Base-by-base conservation (phyloP, 2,113 vertebrate genomes). In the Poeciliopsis turrubarensis region DNA sequence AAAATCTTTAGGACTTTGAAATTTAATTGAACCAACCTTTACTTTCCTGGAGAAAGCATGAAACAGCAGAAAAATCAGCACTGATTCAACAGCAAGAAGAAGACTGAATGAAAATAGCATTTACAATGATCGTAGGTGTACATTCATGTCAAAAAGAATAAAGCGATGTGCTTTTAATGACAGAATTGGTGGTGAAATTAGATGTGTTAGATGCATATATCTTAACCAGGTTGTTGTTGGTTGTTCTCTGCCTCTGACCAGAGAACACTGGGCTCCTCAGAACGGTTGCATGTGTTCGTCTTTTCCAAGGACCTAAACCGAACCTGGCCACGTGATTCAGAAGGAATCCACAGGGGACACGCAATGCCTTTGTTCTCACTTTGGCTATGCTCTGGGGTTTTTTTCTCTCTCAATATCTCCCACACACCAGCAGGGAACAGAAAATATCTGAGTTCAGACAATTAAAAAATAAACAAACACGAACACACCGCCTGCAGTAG, bases 291-390 rank as follows among this genome's bases (percentile, higher is more conserved):
- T 31, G 17, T 32, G 47, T 29, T 69, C 29, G 32, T 54, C 32
- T 60, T 5, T 31, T 39, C n/a, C 6, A 19, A 54, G 19, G 54
- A 69, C 25, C 34, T n/a, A 32, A 67, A 29, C 29, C 5, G n/a
- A 71, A 19, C n/a, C 39, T 65, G 4, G 26, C 10, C 47, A 26
- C 22, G 27, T 41, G 70, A 25, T 70, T 47, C 63, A 57, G 68
- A 26, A 76, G 22, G 65, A 47, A 32, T 19, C 37, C 68, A 73
- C 37, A 71, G 65, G 39, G 69, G 70, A 57, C 31, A n/a, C 47
- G 68, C 29, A 25, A n/a, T 65, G 60, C 14, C 60, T 81, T 84
- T 86, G 73, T 72, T 84, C 66, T 88, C 64, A 65, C 76, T 78
- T 72, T 83, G 66, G 47, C 69, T 65, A 25, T 34, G 37, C 22